Base-by-base conservation (phyloP, 2,797 vertebrate genomes). In the Coregonus sp. region DNA sequence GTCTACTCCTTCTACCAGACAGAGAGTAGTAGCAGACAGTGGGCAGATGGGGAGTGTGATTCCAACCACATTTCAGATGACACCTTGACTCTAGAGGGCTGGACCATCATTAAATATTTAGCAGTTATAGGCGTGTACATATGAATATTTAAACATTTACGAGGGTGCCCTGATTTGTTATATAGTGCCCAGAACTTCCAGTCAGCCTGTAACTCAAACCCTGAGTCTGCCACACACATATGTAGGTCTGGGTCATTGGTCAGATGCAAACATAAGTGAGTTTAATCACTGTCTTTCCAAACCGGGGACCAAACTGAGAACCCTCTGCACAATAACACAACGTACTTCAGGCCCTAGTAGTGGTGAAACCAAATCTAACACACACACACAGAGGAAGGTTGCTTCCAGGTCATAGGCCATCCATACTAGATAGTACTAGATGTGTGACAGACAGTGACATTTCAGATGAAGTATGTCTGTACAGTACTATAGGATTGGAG, bases 41-140 rank as follows among this genome's bases (percentile, higher is more conserved):
- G 0, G 0, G 81, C 80, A 85, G 78, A 74, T 80, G 79, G 81
- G 47, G 70, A 66, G 25, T 68, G 47, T 47, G 75, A 80, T 77
- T 79, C 35, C 73, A 72, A 82, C 67, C 83, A 47, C n/a, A 80
- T 77, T 83, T 80, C 85, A 47, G 75, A 20, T 85, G 81, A 84
- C 86, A 82, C 77, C 59, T 79, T 20, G 56, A 37, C 75, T 73
- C 82, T 2, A 75, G 75, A 70, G 76, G 78, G 74, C 59, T 84
- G 75, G 68, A 40, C 5, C 3, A 0, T n/a, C 20, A 78, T 85
- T 88, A 84, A 86, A 85, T 83, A 86, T 88, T 87, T 81, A 86
- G 70, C 20, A 75, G 75, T 20, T 51, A 79, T 37, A 51, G 67
- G 40, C 11, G 40, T 20, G 11, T 15, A 20, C 11, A 20, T 40